A percentile compares a stretch with the other conserved stretches of the same genome.
Conservation (phyloP, 1,140 invertebrate species). For the Apis dorsata region DNA sequence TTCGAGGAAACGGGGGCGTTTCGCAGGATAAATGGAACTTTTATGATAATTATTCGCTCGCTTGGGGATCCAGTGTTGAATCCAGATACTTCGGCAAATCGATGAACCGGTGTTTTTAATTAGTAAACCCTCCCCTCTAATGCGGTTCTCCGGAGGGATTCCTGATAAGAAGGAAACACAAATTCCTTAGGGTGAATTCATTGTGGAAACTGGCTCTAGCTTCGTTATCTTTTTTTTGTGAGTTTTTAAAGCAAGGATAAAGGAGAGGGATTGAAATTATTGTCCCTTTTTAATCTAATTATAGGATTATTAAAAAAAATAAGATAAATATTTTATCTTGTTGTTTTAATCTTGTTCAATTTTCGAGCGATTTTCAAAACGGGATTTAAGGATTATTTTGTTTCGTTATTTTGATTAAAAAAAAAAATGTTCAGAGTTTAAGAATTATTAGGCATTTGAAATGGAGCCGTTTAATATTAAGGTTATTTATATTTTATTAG, state of each 20-base stretch:
- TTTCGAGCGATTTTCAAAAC: no score
- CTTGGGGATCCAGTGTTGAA: not conserved
- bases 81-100: not conserved
- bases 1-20: not conserved
- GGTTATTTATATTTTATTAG: not conserved
- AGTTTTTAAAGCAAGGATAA: not conserved
- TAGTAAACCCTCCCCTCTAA: not conserved
- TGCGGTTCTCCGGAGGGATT: not conserved
- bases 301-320: not conserved
- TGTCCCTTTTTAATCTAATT: not conserved
- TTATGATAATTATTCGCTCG: conserved; percentile 42
- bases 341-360: no score
- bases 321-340: no score
- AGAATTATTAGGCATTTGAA: no score
- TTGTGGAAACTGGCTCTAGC: not conserved
- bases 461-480: no score
- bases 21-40: conserved; percentile 24
- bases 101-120: not conserved
- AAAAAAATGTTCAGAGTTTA: no score
- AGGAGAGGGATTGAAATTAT: not conserved
- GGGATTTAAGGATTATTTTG: no score
- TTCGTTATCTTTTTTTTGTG: not conserved
- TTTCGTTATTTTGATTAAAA: no score
- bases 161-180: not conserved
- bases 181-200: not conserved